Percentiles rank a stretch among this genome's conserved stretches.
Evolutionary conservation across 2,888 invertebrate species (phyloP).

Genomic region (Zonitis immaculata): DNA sequence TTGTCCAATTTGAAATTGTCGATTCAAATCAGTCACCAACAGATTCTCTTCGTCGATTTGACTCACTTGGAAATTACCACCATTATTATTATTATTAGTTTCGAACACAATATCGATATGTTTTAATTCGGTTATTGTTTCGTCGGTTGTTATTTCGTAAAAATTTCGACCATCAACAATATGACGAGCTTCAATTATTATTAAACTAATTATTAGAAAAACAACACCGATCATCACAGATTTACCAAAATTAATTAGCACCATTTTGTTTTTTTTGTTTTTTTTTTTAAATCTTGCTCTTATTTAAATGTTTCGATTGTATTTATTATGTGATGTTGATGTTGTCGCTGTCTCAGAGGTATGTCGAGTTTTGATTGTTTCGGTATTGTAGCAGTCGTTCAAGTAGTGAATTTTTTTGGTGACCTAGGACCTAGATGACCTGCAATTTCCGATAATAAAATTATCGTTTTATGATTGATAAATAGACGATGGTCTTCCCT

Average conservation of each 20-base stretch:
- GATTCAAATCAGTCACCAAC: neutral
- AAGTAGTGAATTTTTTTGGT: conserved; percentile 19
- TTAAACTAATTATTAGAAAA: too few species aligned
- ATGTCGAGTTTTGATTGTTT: conserved; percentile 5
- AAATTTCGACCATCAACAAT: neutral
- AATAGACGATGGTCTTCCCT: neutral
- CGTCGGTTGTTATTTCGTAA: neutral
- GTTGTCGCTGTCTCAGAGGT: neutral
- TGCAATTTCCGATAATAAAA: neutral
- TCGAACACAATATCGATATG: neutral
- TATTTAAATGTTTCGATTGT: too few species aligned
- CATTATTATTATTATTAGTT: neutral
- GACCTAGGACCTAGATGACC: conserved; percentile 4
- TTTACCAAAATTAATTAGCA: neutral
- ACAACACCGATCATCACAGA: neutral
- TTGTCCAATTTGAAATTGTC: neutral
- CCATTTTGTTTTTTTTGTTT: neutral
- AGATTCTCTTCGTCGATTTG: neutral
- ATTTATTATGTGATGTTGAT: neutral
- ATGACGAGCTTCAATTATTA: neutral
- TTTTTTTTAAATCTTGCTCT: too few species aligned
- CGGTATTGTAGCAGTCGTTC: conserved; percentile 11
- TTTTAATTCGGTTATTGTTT: neutral
- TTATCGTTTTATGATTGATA: neutral
- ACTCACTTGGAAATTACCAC: neutral